Percentiles rank a stretch among this genome's conserved stretches.
Evolutionary conservation across 2,888 invertebrate species (phyloP).

Genomic region (Erynnis tages): DNA sequence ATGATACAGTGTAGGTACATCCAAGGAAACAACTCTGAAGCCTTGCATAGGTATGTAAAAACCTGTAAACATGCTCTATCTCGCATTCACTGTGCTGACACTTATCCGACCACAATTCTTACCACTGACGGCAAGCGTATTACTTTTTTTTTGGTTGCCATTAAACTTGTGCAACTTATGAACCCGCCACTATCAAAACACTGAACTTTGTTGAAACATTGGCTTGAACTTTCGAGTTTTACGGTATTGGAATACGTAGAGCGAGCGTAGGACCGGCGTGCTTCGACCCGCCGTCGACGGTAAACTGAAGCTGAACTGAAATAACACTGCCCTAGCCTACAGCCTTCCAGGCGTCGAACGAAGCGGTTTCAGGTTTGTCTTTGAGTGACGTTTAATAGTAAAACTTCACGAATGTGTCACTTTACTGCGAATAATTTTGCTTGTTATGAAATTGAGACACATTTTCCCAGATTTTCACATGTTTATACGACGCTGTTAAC

Average conservation of each 20-base stretch:
- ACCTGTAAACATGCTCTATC: slow-evolving; percentile 69
- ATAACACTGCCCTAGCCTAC: background rate
- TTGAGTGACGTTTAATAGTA: background rate
- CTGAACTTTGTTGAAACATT: slow-evolving; percentile 1
- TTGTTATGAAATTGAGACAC: background rate
- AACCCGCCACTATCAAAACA: no score
- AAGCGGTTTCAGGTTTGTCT: slow-evolving; percentile 3
- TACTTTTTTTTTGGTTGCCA: slow-evolving; percentile 72
- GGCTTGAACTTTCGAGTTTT: no score
- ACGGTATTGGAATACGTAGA: no score
- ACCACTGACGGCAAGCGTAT: slow-evolving; percentile 78
- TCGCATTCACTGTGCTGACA: slow-evolving; percentile 32
- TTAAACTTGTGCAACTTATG: slow-evolving; percentile 30
- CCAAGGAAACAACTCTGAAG: slow-evolving; percentile 14
- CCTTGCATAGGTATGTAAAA: slow-evolving; percentile 54
- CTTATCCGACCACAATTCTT: slow-evolving; percentile 54
- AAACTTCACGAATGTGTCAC: background rate
- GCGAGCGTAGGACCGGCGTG: slow-evolving; percentile 13
- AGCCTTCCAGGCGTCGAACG: background rate
- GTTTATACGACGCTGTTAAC: no score
- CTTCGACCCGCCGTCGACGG: slow-evolving; percentile 22
- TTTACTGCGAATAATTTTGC: background rate
- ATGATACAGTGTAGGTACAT: no score
- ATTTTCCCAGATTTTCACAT: background rate
- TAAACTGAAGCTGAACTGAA: slow-evolving; percentile 25